Percentiles rank a stretch among this genome's conserved stretches.
Conservation (phyloP, 2,797 vertebrate species). For the Cirrhinus molitorella region DNA sequence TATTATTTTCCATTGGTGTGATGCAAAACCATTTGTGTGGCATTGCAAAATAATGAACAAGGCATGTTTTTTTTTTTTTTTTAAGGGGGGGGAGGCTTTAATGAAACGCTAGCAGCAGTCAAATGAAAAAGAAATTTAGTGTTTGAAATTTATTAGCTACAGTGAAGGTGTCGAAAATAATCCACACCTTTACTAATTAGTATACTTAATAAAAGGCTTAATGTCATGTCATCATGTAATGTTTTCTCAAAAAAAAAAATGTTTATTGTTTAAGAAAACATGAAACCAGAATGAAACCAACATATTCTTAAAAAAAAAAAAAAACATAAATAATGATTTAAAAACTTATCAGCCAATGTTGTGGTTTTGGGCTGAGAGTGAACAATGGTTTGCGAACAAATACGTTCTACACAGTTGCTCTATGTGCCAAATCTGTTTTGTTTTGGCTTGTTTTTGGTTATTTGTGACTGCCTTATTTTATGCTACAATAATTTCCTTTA, state of each 20-base stretch:
- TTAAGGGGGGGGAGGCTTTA: too few relatives aligned
- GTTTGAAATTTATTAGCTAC: constrained; percentile 5
- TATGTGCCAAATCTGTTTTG: not conserved
- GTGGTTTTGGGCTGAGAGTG: not conserved
- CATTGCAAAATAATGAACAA: not conserved
- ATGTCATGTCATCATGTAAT: not conserved
- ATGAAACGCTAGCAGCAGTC: not conserved
- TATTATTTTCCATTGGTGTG: not conserved
- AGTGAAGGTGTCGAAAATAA: not conserved
- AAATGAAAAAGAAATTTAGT: not conserved
- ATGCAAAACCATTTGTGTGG: constrained; percentile 6
- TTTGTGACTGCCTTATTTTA: not conserved
- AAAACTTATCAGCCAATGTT: not conserved
- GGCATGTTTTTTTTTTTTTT: not conserved
- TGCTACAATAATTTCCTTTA: not conserved
- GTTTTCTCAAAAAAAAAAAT: not conserved
- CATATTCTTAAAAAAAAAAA: not conserved
- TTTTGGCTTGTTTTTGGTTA: not conserved
- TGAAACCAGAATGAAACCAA: not conserved
- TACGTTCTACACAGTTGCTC: not conserved
- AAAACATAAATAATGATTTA: too few relatives aligned
- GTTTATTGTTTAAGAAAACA: not conserved
- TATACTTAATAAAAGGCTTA: not conserved
- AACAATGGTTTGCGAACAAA: not conserved
- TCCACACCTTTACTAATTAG: not conserved